Base-by-base conservation (phyloP, 2,113 vertebrate species). In the Paedocypris sp. region DNA sequence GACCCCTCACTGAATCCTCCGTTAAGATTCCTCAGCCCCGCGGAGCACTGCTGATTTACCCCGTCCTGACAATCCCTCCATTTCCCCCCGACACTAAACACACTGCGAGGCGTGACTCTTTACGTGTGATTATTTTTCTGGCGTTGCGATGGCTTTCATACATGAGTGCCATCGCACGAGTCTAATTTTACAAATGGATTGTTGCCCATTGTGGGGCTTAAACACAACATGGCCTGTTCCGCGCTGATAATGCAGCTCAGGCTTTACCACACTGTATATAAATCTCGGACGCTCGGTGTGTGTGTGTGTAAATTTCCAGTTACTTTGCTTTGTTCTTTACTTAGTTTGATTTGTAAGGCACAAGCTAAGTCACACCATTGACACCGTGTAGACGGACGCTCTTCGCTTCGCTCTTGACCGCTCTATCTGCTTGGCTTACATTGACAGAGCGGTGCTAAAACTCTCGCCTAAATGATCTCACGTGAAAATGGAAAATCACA, bases 101-200 rank as follows among this genome's bases (percentile, higher is more conserved):
- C 19, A 52, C 38, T 32, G 12, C 18, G 15, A 5, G 43, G 28
- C 15, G 3, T 22, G 47, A 12, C 13, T 82, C 81, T 85, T 83
- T 80, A 79, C 66, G 73, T 77, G 67, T 71, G 69, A 80, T 82
- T 78, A 73, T 75, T 69, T 77, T 80, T 62, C 64, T 75, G 69
- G 62, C 57, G 74, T 76, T 82, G 81, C 71, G 77, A 77, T 76
- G 62, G 66, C 43, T 68, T 67, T 85, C 75, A 73, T 70, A 78
- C 77, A 73, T 76, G 76, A 83, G 68, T 80, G 73, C 72, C 70
- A 62, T 60, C 70, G 73, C 75, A 73, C 76, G 74, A 76, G 74
- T 79, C 58, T 77, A 79, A 82, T 79, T 83, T 84, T 79, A 80
- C 76, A 80, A 82, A 84, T 81, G 79, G 74, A 77, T 80, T 80